These are phyloP conservation scores for Enteromius viviparus DNA, from an alignment of 2,797 vertebrate species.

Conservation along the genomic window DNA sequence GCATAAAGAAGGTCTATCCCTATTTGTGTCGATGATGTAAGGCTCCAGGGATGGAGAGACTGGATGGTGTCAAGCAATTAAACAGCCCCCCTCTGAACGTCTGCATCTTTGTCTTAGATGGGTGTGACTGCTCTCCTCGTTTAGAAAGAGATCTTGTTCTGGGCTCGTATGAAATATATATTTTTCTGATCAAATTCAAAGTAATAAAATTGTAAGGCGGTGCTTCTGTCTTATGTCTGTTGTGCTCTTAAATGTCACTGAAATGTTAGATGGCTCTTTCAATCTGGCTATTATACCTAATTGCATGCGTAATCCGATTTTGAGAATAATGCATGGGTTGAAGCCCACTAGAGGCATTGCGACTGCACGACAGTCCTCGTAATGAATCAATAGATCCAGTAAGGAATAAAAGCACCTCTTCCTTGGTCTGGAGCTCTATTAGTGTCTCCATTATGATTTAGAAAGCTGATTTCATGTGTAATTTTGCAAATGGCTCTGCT, in stretches of 20 bases:
- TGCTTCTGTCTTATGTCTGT: neutral
- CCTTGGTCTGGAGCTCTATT: conserved; percentile 25
- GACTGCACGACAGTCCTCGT: conserved; percentile 1
- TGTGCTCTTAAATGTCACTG: conserved; percentile 3
- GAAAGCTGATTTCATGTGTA: conserved; percentile 30
- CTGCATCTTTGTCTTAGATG: conserved; percentile 22
- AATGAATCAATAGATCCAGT: conserved; percentile 26
- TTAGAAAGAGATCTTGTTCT: neutral
- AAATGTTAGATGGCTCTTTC: conserved; percentile 37
- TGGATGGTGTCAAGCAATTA: conserved; percentile 58
- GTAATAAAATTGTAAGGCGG: neutral
- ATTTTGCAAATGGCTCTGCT: conserved; percentile 28
- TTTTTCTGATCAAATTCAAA: conserved; percentile 3
- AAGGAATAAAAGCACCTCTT: conserved; percentile 25
- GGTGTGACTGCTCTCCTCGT: conserved; percentile 14
- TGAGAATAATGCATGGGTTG: conserved; percentile 33
- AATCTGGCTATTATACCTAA: conserved; percentile 18
- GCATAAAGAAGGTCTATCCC: conserved; percentile 31
- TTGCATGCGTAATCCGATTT: conserved; percentile 20
- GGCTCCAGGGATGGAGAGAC: conserved; percentile 50
- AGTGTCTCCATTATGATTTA: conserved; percentile 37
- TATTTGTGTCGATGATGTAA: conserved; percentile 57
- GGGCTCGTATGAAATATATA: neutral
- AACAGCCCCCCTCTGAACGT: conserved; percentile 40
- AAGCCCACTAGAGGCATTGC: conserved; percentile 28